These are phyloP conservation scores for Stomatorhinus walkeri DNA, from an alignment of 2,797 vertebrate genomes.

Conservation along the genomic window DNA sequence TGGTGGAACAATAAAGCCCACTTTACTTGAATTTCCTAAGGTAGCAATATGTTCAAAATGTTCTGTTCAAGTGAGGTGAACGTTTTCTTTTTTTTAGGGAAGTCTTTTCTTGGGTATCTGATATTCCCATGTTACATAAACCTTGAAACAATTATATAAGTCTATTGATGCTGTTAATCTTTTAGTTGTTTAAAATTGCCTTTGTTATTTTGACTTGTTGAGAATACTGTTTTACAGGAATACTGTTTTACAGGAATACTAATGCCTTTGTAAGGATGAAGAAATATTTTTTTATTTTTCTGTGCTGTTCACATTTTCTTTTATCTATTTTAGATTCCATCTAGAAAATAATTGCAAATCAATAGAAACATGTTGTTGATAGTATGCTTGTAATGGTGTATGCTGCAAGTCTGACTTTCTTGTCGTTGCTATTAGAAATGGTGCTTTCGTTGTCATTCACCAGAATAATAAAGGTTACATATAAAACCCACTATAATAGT, in stretches of 20 bases:
- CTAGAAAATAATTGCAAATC: slow-evolving; percentile 1
- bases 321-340: neutral
- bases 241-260: neutral
- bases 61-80: neutral
- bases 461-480: neutral
- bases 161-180: neutral
- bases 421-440: neutral
- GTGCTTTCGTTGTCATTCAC: neutral
- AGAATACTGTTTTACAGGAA: neutral
- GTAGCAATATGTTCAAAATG: neutral
- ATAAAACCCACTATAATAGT: neutral
- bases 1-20: neutral
- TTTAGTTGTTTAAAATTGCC: neutral
- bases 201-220: neutral
- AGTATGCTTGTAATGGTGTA: neutral
- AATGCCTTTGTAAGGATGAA: neutral
- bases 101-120: neutral
- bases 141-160: neutral
- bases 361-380: slow-evolving; percentile 1
- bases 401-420: neutral
- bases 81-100: neutral
- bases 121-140: neutral
- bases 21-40: neutral
- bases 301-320: neutral
- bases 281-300: neutral